These are phyloP conservation scores for Meiosimyza platycephala DNA, from an alignment of 2,888 invertebrate species.

Conservation along the genomic window DNA sequence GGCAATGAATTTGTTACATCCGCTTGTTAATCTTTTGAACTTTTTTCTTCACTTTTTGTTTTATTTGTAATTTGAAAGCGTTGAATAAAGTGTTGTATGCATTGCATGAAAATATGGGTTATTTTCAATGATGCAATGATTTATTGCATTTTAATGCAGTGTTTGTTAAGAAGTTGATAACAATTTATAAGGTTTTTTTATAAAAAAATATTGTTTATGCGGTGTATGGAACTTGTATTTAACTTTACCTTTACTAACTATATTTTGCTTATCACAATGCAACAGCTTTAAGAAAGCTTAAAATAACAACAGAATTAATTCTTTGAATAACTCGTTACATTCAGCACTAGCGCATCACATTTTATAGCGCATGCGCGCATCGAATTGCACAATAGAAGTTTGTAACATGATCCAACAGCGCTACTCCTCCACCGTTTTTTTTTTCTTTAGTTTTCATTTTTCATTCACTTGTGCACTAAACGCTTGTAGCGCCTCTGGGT, in stretches of 20 bases:
- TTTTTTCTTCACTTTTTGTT: not conserved
- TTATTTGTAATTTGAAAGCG: not conserved
- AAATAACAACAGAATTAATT: too few species aligned
- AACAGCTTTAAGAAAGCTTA: too few species aligned
- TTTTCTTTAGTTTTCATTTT: constrained; percentile 23
- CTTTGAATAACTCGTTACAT: too few species aligned
- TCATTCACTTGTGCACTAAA: constrained; percentile 35
- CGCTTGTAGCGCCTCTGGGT: constrained; percentile 56
- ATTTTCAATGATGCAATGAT: constrained; percentile 15
- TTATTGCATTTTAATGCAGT: constrained; percentile 27
- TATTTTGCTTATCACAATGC: too few species aligned
- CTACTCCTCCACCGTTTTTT: constrained; percentile 16
- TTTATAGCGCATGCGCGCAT: constrained; percentile 3
- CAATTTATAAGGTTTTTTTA: too few species aligned
- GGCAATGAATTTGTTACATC: constrained; percentile 36
- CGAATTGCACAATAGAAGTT: not conserved
- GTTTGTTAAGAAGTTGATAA: not conserved
- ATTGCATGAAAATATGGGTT: not conserved
- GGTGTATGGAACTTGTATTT: too few species aligned
- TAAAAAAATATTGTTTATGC: too few species aligned
- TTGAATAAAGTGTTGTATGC: constrained; percentile 6
- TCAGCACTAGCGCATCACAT: too few species aligned
- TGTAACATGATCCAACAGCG: constrained; percentile 2
- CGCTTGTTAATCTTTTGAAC: constrained; percentile 15
- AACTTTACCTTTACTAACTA: too few species aligned